Conservation (phyloP, 2,797 vertebrate genomes). For the Steatocranus sp. region DNA sequence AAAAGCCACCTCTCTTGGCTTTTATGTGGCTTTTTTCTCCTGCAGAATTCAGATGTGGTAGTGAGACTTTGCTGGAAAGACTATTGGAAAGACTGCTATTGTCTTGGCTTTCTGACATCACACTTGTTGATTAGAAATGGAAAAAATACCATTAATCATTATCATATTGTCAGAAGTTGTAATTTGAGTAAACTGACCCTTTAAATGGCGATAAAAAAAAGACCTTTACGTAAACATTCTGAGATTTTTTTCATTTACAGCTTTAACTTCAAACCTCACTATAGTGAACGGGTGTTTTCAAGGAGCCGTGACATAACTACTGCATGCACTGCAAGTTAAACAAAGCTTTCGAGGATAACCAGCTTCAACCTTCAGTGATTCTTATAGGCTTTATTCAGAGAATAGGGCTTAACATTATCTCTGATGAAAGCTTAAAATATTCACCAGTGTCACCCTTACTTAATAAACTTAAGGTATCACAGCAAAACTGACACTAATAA, state of each 20-base stretch:
- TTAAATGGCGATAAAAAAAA: not conserved
- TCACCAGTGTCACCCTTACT: not conserved
- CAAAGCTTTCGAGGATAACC: not conserved
- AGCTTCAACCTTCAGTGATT: not conserved
- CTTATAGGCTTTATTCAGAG: not conserved
- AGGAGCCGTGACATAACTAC: not conserved
- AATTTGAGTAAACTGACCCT: not conserved
- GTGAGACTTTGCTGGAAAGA: not conserved
- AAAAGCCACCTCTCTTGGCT: not conserved
- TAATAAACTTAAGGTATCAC: not conserved
- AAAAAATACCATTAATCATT: not conserved
- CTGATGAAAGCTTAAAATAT: not conserved
- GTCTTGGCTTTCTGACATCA: not conserved
- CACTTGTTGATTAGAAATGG: not conserved
- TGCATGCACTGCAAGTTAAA: not conserved
- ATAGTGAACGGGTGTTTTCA: not conserved
- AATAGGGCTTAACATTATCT: not conserved
- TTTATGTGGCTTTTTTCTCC: not conserved
- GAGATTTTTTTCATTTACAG: not conserved
- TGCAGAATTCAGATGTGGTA: not conserved
- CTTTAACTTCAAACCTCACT: not conserved
- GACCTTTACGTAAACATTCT: not conserved
- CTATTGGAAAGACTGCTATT: not conserved
- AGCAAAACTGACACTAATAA: not conserved
- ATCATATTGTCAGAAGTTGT: not conserved